phyloP scores from a whole-genome alignment of 2,113 vertebrate genomes.

The Oncorhynchus gorbuscha region DNA sequence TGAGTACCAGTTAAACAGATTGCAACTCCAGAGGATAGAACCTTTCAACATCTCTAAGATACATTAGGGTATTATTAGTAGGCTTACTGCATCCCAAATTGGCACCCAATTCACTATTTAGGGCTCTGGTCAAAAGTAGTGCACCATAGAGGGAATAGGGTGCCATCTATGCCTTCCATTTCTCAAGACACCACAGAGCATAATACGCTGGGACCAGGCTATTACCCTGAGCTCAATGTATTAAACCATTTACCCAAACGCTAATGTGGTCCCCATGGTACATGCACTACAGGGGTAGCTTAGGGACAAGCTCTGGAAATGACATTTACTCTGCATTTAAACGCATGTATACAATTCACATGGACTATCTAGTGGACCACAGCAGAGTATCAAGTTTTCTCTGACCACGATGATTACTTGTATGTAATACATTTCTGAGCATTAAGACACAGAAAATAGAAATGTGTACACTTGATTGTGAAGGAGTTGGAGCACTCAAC shows the following conservation, averaged over 20 bases:
- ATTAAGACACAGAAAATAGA: too few species aligned
- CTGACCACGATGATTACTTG: too few species aligned
- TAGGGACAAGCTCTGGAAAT: not conserved
- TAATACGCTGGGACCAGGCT: constrained; percentile 6
- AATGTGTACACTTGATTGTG: too few species aligned
- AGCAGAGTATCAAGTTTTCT: too few species aligned
- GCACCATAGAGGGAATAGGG: too few species aligned
- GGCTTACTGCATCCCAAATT: too few species aligned
- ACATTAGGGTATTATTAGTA: constrained; percentile 16
- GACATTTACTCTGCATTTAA: not conserved
- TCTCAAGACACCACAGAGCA: not conserved
- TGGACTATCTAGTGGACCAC: not conserved
- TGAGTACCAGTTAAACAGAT: constrained; percentile 28
- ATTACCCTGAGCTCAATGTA: constrained; percentile 17
- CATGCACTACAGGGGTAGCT: not conserved
- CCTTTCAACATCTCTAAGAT: constrained; percentile 8
- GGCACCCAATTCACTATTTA: not conserved
- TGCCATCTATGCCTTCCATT: not conserved
- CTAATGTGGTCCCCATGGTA: not conserved
- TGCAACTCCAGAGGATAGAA: constrained; percentile 33
- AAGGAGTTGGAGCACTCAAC: too few species aligned
- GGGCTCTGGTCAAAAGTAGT: too few species aligned
- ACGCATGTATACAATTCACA: not conserved
- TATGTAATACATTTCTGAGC: too few species aligned
- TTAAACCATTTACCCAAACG: constrained; percentile 22